Evolutionary conservation across 2,888 invertebrate species (phyloP), one percentile per base, ranked within the genome.

Genomic region (Tubulanus polymorphus): DNA sequence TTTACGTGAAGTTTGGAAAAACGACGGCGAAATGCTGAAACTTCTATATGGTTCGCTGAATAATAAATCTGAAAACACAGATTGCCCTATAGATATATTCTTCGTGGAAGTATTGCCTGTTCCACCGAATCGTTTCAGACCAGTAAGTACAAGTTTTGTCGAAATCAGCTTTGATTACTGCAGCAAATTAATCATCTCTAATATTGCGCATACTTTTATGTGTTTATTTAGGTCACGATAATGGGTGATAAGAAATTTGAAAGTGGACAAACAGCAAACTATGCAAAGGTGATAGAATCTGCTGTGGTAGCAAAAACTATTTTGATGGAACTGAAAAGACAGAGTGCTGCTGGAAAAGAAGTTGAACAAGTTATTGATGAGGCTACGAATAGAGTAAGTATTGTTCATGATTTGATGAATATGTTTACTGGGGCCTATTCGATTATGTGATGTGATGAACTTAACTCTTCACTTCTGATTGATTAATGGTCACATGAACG

Each of bases 81-180:
- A 65, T n/a, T 46, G 57, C 45, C 74, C 91, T 0, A 88, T 89
- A 0, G 91, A 97, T 79, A 76, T 88, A 53, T 90, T 97, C 75
- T 99, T 94, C 73, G 85, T 91, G 76, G 87, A 91, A 63, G 81
- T 87, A 0, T 74, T 99, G 23, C 86, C 90, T 2, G 94, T 99
- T 0, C 83, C 91, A 23, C 95, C 99, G 0, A 86, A 91, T 0
- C 87, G 87, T 72, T 87, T 89, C 10, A 83, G 99, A 65, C 97
- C 97, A 3, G 85, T 84, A 70, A 74, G 81, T 68, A 27, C 23
- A 47, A n/a, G n/a, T n/a, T n/a, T n/a, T n/a, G n/a, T n/a, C n/a
- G n/a, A n/a, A n/a, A n/a, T n/a, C n/a, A n/a, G n/a, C n/a, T n/a
- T n/a, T n/a, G n/a, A n/a, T n/a, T n/a, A n/a, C n/a, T n/a, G n/a